A percentile compares a stretch with the other conserved stretches of the same genome.
phyloP scores from a whole-genome alignment of 2,797 vertebrate species.

The Ctenopoma multispine region DNA sequence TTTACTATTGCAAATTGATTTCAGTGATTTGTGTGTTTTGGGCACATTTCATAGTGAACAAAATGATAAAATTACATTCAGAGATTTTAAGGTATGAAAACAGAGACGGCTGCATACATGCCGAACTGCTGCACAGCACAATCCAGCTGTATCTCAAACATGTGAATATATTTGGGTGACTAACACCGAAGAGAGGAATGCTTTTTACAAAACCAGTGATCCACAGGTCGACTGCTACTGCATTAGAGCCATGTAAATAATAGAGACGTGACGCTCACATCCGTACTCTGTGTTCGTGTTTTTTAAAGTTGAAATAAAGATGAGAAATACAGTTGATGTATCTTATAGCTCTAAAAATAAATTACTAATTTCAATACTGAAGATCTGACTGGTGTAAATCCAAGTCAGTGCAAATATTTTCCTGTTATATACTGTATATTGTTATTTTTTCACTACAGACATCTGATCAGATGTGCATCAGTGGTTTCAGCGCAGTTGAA shows the following conservation, averaged over 20 bases:
- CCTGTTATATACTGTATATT: background rate
- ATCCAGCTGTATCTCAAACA: constrained; percentile 27
- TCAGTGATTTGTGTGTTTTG: constrained; percentile 61
- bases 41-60: constrained; percentile 41
- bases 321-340: background rate
- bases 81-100: constrained; percentile 39
- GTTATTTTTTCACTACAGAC: background rate
- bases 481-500: constrained; percentile 6
- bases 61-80: constrained; percentile 49
- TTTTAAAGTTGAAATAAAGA: background rate
- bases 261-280: background rate
- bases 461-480: background rate
- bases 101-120: constrained; percentile 27
- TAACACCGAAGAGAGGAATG: constrained; percentile 22
- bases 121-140: constrained; percentile 25
- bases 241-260: constrained; percentile 33
- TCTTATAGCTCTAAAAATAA: background rate
- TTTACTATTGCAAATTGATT: constrained; percentile 62
- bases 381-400: background rate
- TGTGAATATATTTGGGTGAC: constrained; percentile 54
- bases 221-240: constrained; percentile 16
- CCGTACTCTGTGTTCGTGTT: background rate
- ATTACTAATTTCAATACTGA: background rate
- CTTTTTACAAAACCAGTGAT: constrained; percentile 39
- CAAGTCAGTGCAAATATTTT: background rate